Percentiles rank a stretch among this genome's conserved stretches.
Evolutionary conservation across 2,797 vertebrate species (phyloP).

Genomic region (Apodemus agrarius): DNA sequence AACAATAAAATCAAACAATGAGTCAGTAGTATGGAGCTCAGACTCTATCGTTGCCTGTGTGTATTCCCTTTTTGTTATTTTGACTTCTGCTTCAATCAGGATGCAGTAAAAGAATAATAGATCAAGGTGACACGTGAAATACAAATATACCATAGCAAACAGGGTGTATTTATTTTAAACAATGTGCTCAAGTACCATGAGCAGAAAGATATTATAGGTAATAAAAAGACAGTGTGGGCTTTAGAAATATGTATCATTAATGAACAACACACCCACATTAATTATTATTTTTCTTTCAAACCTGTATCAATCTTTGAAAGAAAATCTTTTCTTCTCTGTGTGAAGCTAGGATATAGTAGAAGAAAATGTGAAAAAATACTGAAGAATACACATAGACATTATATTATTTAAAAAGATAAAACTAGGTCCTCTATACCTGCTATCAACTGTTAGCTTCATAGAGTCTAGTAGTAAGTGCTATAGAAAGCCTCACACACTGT

Average conservation of each 20-base stretch:
- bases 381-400: no score
- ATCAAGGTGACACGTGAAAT: neutral
- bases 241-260: neutral
- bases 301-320: neutral
- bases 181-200: neutral
- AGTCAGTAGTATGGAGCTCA: no score
- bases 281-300: conserved; percentile 13
- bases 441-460: neutral
- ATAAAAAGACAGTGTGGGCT: neutral
- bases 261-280: neutral
- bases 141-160: neutral
- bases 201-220: neutral
- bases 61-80: neutral
- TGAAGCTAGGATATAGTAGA: neutral
- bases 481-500: neutral
- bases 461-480: neutral
- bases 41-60: no score
- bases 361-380: neutral
- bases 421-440: neutral
- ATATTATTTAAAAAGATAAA: neutral
- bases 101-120: neutral
- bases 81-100: neutral
- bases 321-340: neutral
- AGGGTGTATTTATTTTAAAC: neutral
- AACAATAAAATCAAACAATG: no score